These are phyloP conservation scores for Tanypteryx hageni DNA, from an alignment of 2,888 invertebrate species.

Conservation along the genomic window DNA sequence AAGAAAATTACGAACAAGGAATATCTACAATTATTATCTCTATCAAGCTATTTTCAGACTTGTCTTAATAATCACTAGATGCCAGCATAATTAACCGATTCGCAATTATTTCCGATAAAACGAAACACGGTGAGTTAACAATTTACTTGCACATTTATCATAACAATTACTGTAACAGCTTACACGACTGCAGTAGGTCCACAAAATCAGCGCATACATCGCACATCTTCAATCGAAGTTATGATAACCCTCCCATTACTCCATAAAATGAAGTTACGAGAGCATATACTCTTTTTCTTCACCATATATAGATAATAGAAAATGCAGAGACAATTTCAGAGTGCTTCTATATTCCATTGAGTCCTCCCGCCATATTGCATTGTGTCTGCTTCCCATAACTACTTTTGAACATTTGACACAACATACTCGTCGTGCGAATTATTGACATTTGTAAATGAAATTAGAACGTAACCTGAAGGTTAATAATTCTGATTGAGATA, in stretches of 20 bases:
- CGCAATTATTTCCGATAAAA: background rate
- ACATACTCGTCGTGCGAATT: background rate
- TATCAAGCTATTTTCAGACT: too few relatives aligned
- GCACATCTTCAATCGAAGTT: constrained; percentile 81
- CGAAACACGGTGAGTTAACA: background rate
- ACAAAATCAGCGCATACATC: constrained; percentile 96
- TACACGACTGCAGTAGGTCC: constrained; percentile 91
- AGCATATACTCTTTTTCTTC: constrained; percentile 15
- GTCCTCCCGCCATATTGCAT: constrained; percentile 53
- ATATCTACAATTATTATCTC: too few relatives aligned
- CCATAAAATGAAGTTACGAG: constrained; percentile 51
- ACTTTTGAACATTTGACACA: constrained; percentile 44
- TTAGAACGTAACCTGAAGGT: background rate
- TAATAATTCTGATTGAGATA: background rate
- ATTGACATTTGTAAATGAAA: background rate
- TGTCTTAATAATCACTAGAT: too few relatives aligned
- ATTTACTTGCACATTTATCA: constrained; percentile 12
- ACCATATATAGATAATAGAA: constrained; percentile 11
- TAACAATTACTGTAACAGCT: constrained; percentile 73
- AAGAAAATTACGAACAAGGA: background rate
- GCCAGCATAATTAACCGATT: too few relatives aligned
- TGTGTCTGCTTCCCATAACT: constrained; percentile 39
- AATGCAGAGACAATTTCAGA: background rate
- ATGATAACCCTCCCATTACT: constrained; percentile 46
- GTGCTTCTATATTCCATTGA: constrained; percentile 36